A percentile compares a stretch with the other conserved stretches of the same genome.
Evolutionary conservation across 2,888 invertebrate genomes (phyloP).

Genomic region (Saturnia pavonia): DNA sequence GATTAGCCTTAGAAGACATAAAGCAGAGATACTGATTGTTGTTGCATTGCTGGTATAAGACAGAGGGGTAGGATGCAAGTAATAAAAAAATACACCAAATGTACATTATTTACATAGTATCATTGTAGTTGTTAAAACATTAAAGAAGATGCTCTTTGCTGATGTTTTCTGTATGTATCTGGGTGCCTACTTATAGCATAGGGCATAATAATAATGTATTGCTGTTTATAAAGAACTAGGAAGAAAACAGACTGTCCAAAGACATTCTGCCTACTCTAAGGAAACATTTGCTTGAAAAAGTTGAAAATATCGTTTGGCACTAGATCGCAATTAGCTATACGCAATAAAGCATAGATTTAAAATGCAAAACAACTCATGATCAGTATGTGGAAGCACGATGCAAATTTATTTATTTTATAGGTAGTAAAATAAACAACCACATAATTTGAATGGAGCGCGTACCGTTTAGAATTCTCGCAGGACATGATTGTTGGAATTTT

Average conservation of each 20-base stretch:
- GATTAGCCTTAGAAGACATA: too few species aligned
- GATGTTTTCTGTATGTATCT: neutral
- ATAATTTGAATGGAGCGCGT: neutral
- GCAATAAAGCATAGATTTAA: constrained; percentile 12
- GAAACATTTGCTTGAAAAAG: neutral
- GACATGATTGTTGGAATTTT: neutral
- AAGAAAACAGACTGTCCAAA: neutral
- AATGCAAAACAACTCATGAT: constrained; percentile 9
- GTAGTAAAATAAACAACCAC: constrained; percentile 6
- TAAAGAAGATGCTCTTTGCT: too few species aligned
- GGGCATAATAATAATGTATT: neutral
- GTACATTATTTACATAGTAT: too few species aligned
- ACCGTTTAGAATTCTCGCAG: neutral
- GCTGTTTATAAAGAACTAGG: neutral
- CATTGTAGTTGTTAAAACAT: too few species aligned
- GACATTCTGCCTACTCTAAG: neutral
- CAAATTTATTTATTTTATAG: constrained; percentile 12
- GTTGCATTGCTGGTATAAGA: too few species aligned
- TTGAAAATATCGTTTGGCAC: neutral
- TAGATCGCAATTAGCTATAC: constrained; percentile 2
- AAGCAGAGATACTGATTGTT: too few species aligned
- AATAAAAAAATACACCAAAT: too few species aligned
- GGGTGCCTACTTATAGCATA: neutral
- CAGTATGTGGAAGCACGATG: constrained; percentile 10
- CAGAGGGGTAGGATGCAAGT: too few species aligned